A percentile compares a stretch with the other conserved stretches of the same genome.
These are phyloP conservation scores for Ctenoplectra terminalis DNA, from an alignment of 1,140 invertebrate species.

Conservation along the genomic window DNA sequence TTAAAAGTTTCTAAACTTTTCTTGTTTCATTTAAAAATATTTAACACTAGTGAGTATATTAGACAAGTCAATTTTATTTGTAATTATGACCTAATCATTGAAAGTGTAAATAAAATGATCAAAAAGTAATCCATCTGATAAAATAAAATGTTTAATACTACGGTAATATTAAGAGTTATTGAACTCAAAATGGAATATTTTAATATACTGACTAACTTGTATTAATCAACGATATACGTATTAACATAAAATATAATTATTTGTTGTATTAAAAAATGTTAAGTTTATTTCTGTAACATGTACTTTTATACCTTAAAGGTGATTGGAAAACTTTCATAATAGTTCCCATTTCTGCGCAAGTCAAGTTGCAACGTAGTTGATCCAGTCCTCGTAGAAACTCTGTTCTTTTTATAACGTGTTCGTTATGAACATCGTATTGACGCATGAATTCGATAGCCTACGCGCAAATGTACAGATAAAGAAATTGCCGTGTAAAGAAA, in stretches of 20 bases:
- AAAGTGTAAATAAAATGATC: not conserved
- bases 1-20: not conserved
- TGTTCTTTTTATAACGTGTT: slow-evolving; percentile 84
- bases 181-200: no score
- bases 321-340: slow-evolving; percentile 85
- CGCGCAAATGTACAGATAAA: not conserved
- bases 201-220: no score
- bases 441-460: slow-evolving; percentile 84
- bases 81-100: not conserved
- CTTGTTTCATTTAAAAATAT: not conserved
- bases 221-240: no score
- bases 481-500: not conserved
- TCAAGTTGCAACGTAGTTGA: slow-evolving; percentile 85
- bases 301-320: slow-evolving; percentile 64
- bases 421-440: slow-evolving; percentile 85
- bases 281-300: not conserved
- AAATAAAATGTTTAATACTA: no score
- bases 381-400: slow-evolving; percentile 87
- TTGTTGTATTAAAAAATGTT: no score
- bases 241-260: no score
- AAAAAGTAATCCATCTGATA: no score
- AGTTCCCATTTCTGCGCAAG: slow-evolving; percentile 85
- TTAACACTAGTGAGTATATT: no score
- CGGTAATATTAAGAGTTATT: no score
- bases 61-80: not conserved